These are phyloP conservation scores for Pycnonotus jocosus DNA, from an alignment of 2,113 vertebrate species.

Conservation along the genomic window DNA sequence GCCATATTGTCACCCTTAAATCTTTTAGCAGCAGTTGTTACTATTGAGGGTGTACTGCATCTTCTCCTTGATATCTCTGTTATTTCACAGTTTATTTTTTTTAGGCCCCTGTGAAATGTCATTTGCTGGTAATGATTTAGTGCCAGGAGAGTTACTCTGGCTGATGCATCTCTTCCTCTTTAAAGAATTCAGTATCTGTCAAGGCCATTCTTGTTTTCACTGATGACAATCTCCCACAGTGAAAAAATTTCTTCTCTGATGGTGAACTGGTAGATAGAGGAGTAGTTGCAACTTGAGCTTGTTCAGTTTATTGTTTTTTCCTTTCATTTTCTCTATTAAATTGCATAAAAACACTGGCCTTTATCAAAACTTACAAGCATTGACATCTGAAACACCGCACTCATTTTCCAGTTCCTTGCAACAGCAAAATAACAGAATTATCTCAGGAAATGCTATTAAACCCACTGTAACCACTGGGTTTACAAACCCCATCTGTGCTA, in stretches of 20 bases:
- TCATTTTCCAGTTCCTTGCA: background rate
- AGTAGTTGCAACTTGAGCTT: background rate
- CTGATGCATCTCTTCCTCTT: background rate
- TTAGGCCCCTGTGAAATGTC: background rate
- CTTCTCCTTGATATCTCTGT: background rate
- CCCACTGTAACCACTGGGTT: background rate
- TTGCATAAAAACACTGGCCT: background rate
- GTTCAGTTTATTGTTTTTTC: background rate
- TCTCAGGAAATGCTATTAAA: constrained; percentile 12
- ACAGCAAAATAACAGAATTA: background rate
- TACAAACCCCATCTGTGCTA: background rate
- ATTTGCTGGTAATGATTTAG: background rate
- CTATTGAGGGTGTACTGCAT: background rate
- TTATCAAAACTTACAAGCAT: background rate
- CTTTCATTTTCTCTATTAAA: background rate
- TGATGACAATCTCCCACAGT: background rate
- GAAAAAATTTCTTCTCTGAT: background rate
- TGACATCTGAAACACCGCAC: background rate
- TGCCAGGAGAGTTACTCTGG: background rate
- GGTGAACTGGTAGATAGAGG: background rate
- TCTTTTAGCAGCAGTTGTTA: background rate
- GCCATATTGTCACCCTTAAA: background rate
- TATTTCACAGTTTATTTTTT: background rate
- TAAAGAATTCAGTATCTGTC: background rate
- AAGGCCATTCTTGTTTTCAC: background rate